Evolutionary conservation across 2,888 invertebrate genomes (phyloP), one percentile per base, ranked within the genome.

Genomic region (Phorcus lineatus): DNA sequence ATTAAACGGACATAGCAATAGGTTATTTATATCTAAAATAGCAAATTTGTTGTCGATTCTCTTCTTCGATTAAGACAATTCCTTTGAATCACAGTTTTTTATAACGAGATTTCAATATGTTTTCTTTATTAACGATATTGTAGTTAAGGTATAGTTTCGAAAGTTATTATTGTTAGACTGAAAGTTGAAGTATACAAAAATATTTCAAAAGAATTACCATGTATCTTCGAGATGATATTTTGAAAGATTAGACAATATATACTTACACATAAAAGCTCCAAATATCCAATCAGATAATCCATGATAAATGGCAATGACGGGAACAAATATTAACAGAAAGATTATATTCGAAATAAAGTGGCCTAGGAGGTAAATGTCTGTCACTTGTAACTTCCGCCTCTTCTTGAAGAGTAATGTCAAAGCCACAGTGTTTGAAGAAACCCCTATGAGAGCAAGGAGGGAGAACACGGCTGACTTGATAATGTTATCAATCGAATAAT

Each of bases 251-350:
- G 13, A 1, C 7, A 47, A 47, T 9, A 47, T 13, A 62, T 36
- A 70, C 70, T 70, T 40, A 70, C 70, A 70, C 36, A 36, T n/a
- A 70, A 70, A 70, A 17, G 24, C 70, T 36, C 70, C 70, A 36
- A 70, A 70, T 19, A 70, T 36, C 70, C 70, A 70, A 19, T 70
- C 70, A 13, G 70, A 36, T 70, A 70, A 36, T 70, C 70, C 70
- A 40, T 70, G 36, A 4, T 31, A 31, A 70, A 70, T 40, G 36
- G 70, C 70, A n/a, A 70, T 70, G 11, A 70, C 1, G 7, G 70
- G 70, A 11, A 70, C 70, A 70, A 70, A 70, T 31, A 70, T 19
- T 19, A 40, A 70, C 17, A 70, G 36, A 40, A 36, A 70, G 13
- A 70, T 36, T 28, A 19, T 70, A 36, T 40, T 70, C 19, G 31